Percentiles rank a stretch among this genome's conserved stretches.
Conservation (phyloP, 1,140 invertebrate species). For the Drosophila nigrodunni region DNA sequence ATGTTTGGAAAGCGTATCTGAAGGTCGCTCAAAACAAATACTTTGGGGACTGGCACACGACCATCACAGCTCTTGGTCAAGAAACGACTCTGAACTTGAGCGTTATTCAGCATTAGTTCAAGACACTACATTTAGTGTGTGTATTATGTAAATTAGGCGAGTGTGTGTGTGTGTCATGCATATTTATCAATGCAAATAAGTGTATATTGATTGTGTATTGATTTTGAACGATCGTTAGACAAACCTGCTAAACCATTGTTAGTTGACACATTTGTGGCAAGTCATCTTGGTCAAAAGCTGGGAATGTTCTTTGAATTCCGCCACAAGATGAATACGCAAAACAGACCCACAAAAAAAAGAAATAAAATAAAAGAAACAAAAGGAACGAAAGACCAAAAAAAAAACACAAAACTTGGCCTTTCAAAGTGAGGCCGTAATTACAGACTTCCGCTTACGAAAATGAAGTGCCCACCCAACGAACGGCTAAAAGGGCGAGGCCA, state of each 20-base stretch:
- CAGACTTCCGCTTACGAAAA: slow-evolving; percentile 70
- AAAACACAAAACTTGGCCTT: slow-evolving; percentile 54
- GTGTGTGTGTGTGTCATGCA: slow-evolving; percentile 13
- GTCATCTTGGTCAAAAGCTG: slow-evolving; percentile 1
- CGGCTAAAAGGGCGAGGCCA: neutral
- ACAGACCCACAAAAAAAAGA: no score
- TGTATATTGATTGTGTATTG: slow-evolving; percentile 19
- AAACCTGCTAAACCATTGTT: slow-evolving; percentile 16
- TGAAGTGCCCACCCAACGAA: slow-evolving; percentile 45
- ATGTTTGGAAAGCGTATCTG: neutral
- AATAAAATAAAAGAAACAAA: slow-evolving; percentile 7
- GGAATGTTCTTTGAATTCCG: slow-evolving; percentile 15
- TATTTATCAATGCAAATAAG: slow-evolving; percentile 50
- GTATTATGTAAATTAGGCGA: slow-evolving; percentile 33
- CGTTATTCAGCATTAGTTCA: neutral
- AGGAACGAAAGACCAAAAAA: slow-evolving; percentile 7
- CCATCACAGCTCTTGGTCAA: slow-evolving; percentile 49
- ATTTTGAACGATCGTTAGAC: slow-evolving; percentile 36
- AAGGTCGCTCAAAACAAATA: neutral
- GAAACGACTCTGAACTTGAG: slow-evolving; percentile 68
- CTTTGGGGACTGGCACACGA: slow-evolving; percentile 48
- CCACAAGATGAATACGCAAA: neutral
- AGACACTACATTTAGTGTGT: neutral
- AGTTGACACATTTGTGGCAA: slow-evolving; percentile 47
- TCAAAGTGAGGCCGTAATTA: slow-evolving; percentile 70